phyloP scores from a whole-genome alignment of 2,888 invertebrate species.

The Tuberolachnus salignus region DNA sequence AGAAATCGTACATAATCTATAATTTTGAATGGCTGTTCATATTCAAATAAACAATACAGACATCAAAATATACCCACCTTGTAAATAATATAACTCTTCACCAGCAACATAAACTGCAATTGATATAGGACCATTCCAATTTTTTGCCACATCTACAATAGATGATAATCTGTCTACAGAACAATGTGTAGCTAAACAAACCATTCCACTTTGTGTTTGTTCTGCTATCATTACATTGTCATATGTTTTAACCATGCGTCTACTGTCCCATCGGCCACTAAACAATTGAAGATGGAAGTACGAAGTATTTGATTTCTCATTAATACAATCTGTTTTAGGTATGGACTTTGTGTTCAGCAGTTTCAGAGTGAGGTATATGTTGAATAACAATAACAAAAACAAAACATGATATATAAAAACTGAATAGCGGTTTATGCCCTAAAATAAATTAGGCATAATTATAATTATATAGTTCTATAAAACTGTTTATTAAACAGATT shows the following conservation, averaged over 20 bases:
- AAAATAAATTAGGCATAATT: constrained; percentile 19
- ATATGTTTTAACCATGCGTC: constrained; percentile 62
- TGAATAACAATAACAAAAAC: constrained; percentile 40
- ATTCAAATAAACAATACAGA: not conserved
- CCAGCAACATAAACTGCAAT: constrained; percentile 80
- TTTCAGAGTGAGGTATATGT: constrained; percentile 39
- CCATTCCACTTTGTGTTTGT: constrained; percentile 60
- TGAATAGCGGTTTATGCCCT: constrained; percentile 30
- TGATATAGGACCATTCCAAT: constrained; percentile 87
- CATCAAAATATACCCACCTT: constrained; percentile 58
- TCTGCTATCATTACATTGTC: constrained; percentile 66
- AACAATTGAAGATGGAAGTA: constrained; percentile 37
- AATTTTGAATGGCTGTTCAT: constrained; percentile 27
- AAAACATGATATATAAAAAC: constrained; percentile 30
- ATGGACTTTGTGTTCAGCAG: constrained; percentile 25
- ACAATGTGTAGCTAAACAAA: constrained; percentile 83
- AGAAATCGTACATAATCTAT: constrained; percentile 74
- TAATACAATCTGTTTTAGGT: not conserved
- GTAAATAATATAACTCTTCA: constrained; percentile 64
- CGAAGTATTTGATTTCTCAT: constrained; percentile 23
- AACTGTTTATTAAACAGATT: constrained; percentile 34
- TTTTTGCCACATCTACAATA: constrained; percentile 76
- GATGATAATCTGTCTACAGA: constrained; percentile 83
- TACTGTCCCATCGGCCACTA: constrained; percentile 77
- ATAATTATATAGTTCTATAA: not conserved